Conservation (phyloP, 1,140 invertebrate species). For the Ruditapes philippinarum region DNA sequence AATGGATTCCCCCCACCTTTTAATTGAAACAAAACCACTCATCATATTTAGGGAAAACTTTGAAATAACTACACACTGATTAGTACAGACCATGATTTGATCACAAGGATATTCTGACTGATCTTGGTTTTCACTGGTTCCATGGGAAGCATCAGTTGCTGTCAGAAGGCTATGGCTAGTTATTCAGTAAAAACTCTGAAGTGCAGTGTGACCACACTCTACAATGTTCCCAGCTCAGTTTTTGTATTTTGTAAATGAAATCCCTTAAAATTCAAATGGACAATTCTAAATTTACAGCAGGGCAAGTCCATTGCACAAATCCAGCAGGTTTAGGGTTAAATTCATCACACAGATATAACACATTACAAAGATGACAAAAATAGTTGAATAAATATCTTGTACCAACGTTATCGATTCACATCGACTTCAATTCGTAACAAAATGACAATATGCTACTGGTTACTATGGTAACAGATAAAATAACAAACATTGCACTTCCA, state of each 20-base stretch:
- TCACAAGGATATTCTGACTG: neutral
- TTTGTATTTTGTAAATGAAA: no score
- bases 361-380: no score
- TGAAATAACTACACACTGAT: neutral
- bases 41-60: neutral
- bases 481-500: conserved; percentile 35
- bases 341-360: no score
- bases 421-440: neutral
- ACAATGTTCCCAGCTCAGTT: no score
- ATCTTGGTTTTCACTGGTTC: neutral
- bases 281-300: no score
- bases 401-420: neutral
- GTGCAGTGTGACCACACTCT: neutral
- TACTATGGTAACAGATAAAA: neutral
- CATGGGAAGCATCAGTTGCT: neutral
- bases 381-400: neutral
- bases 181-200: neutral
- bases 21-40: neutral
- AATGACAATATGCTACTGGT: neutral
- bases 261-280: no score
- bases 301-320: no score
- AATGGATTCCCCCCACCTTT: neutral
- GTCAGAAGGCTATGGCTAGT: neutral
- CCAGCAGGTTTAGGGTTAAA: no score
- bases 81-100: neutral